phyloP scores from a whole-genome alignment of 2,113 vertebrate genomes.

The Serinus canaria region DNA sequence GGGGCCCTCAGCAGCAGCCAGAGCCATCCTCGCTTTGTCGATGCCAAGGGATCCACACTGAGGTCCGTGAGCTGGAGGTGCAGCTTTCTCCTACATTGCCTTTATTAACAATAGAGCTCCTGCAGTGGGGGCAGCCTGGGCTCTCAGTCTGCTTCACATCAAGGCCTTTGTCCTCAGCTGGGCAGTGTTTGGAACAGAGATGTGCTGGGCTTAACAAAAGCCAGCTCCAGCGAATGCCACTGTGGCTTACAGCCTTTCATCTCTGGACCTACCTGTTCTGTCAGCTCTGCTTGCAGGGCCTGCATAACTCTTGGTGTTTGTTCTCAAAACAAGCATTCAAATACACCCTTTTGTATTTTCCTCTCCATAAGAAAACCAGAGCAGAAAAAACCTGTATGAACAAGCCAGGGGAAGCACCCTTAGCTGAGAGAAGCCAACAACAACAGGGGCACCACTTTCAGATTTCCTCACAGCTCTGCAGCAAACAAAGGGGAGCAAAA shows the following conservation, averaged over 20 bases:
- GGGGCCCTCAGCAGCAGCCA: neutral
- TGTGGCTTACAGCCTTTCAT: neutral
- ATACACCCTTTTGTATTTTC: neutral
- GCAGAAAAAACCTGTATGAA: neutral
- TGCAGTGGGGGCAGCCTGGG: neutral
- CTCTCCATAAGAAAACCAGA: neutral
- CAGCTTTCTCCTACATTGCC: neutral
- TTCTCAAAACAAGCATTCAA: constrained; percentile 15
- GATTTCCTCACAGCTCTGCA: neutral
- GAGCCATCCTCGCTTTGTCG: neutral
- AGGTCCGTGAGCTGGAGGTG: neutral
- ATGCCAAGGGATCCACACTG: neutral
- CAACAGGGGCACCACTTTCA: neutral
- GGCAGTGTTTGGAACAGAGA: neutral
- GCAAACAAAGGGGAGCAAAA: neutral
- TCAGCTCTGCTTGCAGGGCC: neutral
- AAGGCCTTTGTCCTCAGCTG: neutral
- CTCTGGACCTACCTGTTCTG: neutral
- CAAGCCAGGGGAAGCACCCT: neutral
- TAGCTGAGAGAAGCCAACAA: neutral
- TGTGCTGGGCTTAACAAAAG: neutral
- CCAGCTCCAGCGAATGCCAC: neutral
- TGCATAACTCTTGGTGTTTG: neutral
- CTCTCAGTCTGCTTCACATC: neutral
- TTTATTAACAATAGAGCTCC: neutral